These are phyloP conservation scores for Lichenostomus cassidix DNA, from an alignment of 2,113 vertebrate species.

Conservation along the genomic window DNA sequence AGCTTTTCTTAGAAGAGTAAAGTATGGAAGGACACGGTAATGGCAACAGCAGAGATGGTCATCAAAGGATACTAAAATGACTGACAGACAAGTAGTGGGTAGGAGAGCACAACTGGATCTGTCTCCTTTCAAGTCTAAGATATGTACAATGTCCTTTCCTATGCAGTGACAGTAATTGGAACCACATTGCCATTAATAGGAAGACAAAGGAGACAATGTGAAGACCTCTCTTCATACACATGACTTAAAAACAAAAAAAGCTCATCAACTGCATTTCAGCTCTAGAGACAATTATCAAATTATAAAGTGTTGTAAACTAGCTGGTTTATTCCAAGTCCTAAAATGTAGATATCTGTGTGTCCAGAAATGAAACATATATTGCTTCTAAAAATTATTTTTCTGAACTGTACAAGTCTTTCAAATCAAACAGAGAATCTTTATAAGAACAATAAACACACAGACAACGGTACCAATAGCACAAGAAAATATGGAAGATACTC, in stretches of 20 bases:
- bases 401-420: not conserved
- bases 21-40: not conserved
- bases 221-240: not conserved
- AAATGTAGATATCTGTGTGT: not conserved
- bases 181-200: not conserved
- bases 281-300: not conserved
- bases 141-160: not conserved
- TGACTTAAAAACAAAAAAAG: not conserved
- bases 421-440: not conserved
- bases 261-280: not conserved
- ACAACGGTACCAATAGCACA: not conserved
- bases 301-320: not conserved
- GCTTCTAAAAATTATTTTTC: not conserved
- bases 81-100: not conserved
- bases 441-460: not conserved
- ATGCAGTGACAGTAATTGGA: not conserved
- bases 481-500: not conserved
- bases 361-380: not conserved
- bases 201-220: not conserved
- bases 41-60: not conserved
- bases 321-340: not conserved
- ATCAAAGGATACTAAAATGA: not conserved
- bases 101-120: not conserved
- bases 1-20: not conserved
- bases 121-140: not conserved